Evolutionary conservation across 2,888 invertebrate genomes (phyloP).

Genomic region (Rhamnusium bicolor): DNA sequence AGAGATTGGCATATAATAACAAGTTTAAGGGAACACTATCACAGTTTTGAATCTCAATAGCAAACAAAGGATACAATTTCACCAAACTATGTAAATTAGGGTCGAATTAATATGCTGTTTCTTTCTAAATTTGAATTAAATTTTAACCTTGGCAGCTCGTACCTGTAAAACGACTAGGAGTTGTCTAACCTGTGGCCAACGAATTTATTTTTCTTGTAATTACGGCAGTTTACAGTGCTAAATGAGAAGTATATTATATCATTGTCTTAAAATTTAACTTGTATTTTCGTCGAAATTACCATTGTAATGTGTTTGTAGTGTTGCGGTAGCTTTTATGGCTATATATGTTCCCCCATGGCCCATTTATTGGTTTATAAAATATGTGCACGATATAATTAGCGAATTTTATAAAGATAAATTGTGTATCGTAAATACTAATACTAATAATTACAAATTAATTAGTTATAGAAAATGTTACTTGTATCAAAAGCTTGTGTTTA

Average conservation of each 20-base stretch:
- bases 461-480: background rate
- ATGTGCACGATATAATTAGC: background rate
- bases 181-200: background rate
- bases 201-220: slow-evolving; percentile 15
- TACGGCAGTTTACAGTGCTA: slow-evolving; percentile 9
- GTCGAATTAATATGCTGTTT: background rate
- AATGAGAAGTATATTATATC: background rate
- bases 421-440: background rate
- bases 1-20: too few species aligned
- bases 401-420: background rate
- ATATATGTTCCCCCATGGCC: background rate
- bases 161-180: background rate
- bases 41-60: background rate
- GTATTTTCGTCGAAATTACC: background rate
- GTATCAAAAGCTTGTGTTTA: background rate
- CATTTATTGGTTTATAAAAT: background rate
- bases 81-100: background rate
- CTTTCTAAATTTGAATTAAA: background rate
- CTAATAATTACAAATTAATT: background rate
- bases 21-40: background rate
- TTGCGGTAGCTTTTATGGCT: background rate
- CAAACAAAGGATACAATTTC: background rate
- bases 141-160: background rate
- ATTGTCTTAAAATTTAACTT: background rate
- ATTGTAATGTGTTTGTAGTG: background rate